These are phyloP conservation scores for Amblyjoppa fuscipennis DNA, from an alignment of 2,888 invertebrate species.

Conservation along the genomic window DNA sequence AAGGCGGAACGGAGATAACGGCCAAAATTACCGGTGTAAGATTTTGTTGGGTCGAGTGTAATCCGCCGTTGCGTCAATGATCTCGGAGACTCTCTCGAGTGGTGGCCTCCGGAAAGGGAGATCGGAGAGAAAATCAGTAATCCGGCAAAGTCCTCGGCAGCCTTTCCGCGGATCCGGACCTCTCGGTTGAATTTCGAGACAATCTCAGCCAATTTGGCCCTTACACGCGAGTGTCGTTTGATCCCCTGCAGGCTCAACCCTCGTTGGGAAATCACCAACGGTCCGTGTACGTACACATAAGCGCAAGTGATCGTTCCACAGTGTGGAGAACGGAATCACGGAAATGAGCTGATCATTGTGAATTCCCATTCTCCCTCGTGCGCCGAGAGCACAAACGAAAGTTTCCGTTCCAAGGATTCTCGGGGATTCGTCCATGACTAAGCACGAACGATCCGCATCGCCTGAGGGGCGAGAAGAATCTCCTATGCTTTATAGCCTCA, in stretches of 20 bases:
- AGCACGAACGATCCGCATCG: conserved; percentile 2
- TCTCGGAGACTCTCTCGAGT: conserved; percentile 5
- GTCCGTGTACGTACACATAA: conserved; percentile 4
- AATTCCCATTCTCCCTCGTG: conserved; percentile 27
- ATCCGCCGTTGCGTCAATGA: conserved; percentile 43
- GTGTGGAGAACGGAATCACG: conserved; percentile 23
- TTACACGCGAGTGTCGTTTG: neutral
- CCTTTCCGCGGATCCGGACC: neutral
- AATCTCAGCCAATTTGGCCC: neutral
- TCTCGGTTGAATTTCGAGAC: neutral
- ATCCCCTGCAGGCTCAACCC: neutral
- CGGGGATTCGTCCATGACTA: neutral
- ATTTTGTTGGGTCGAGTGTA: conserved; percentile 47
- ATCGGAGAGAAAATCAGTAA: neutral
- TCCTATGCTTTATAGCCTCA: conserved; percentile 8
- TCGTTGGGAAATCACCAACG: conserved; percentile 14
- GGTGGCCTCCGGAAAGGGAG: neutral
- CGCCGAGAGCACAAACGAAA: conserved; percentile 11
- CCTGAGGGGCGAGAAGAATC: neutral
- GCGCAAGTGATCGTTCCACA: conserved; percentile 25
- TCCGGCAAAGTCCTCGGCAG: neutral
- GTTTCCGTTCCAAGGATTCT: conserved; percentile 28
- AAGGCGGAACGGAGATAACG: conserved; percentile 55
- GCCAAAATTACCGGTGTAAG: conserved; percentile 56
- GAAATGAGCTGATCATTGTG: conserved; percentile 26